Conservation (phyloP, 2,888 invertebrate species). For the Drosophila imparisetae region DNA sequence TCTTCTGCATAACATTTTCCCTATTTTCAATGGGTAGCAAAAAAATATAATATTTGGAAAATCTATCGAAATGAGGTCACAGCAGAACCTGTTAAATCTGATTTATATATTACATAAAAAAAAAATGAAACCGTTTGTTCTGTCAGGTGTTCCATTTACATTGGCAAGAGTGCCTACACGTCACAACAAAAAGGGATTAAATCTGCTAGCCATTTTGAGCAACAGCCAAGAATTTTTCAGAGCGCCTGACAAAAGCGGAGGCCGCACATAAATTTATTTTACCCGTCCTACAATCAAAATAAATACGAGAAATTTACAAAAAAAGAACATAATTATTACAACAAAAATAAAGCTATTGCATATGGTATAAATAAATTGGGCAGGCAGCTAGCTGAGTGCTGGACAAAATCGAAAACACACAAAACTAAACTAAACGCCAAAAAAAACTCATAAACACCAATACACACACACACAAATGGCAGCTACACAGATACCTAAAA, state of each 20-base stretch:
- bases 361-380: slow-evolving; percentile 29
- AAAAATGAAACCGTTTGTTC: neutral
- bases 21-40: neutral
- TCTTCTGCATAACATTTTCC: neutral
- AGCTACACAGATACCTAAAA: neutral
- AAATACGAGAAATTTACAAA: neutral
- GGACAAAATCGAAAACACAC: slow-evolving; percentile 11
- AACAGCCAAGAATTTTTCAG: slow-evolving; percentile 34
- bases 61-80: neutral
- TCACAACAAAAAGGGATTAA: slow-evolving; percentile 6
- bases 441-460: neutral
- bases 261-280: slow-evolving; percentile 54
- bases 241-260: slow-evolving; percentile 21
- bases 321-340: slow-evolving; percentile 8
- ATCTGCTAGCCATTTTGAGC: slow-evolving; percentile 24
- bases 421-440: slow-evolving; percentile 2
- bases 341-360: slow-evolving; percentile 22
- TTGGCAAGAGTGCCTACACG: slow-evolving; percentile 2
- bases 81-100: neutral
- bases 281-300: slow-evolving; percentile 19
- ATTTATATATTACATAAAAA: neutral
- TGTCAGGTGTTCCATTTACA: slow-evolving; percentile 12
- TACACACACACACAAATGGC: neutral
- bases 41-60: neutral
- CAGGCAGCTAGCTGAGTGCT: neutral